A percentile compares a stretch with the other conserved stretches of the same genome.
These are phyloP conservation scores for Melieria omissa DNA, from an alignment of 2,888 invertebrate species.

Conservation along the genomic window DNA sequence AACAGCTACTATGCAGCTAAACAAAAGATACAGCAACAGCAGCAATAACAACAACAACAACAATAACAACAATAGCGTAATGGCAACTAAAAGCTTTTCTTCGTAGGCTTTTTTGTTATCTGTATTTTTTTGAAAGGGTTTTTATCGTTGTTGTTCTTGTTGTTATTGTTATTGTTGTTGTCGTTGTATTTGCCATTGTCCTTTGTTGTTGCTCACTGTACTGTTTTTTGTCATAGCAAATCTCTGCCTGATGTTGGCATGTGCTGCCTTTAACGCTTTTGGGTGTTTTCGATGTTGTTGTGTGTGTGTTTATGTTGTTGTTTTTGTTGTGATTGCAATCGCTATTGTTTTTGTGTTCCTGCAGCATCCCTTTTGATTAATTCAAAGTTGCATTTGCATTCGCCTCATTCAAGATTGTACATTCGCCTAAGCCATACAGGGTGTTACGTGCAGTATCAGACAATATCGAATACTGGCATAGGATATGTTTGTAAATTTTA, in stretches of 20 bases:
- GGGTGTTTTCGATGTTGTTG: background rate
- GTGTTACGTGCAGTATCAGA: too few relatives aligned
- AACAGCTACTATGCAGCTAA: background rate
- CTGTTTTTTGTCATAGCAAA: background rate
- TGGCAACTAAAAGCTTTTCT: conserved; percentile 16
- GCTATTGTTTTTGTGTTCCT: conserved; percentile 41
- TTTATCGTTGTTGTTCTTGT: conserved; percentile 17
- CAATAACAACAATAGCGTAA: background rate
- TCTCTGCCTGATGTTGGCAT: conserved; percentile 1
- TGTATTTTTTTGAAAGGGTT: background rate
- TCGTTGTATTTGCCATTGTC: conserved; percentile 26
- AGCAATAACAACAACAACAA: background rate
- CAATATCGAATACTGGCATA: too few relatives aligned
- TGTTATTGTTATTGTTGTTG: conserved; percentile 29
- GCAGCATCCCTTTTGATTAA: conserved; percentile 16
- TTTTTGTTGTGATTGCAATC: conserved; percentile 26
- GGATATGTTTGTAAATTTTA: too few relatives aligned
- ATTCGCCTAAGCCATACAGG: too few relatives aligned
- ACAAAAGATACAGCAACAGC: background rate
- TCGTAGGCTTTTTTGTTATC: conserved; percentile 17
- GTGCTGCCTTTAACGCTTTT: conserved; percentile 27
- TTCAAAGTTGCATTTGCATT: conserved; percentile 48
- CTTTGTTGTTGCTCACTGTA: conserved; percentile 40
- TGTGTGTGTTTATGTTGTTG: conserved; percentile 21
- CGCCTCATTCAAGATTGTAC: conserved; percentile 34